Conservation (phyloP, 2,888 invertebrate genomes). For the Dryomyza anilis region DNA sequence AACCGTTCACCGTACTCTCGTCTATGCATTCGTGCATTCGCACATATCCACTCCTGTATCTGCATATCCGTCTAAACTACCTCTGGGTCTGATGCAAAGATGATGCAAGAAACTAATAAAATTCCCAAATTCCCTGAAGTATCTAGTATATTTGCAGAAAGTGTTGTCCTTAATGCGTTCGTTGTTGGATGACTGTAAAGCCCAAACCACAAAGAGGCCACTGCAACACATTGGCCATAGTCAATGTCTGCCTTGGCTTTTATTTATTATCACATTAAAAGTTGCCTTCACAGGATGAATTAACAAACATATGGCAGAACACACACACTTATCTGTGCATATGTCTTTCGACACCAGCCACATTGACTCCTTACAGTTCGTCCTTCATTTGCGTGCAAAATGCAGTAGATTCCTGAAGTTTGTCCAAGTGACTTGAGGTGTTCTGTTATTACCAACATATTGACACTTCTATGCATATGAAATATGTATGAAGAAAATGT, state of each 20-base stretch:
- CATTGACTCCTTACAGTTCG: not conserved
- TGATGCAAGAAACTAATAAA: constrained; percentile 1
- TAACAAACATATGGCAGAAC: not conserved
- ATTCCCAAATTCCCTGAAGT: constrained; percentile 12
- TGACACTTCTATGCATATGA: too few species aligned
- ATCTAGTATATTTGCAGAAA: not conserved
- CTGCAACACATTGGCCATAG: not conserved
- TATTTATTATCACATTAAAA: constrained; percentile 54
- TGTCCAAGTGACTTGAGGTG: too few species aligned
- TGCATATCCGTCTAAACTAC: not conserved
- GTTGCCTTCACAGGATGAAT: constrained; percentile 20
- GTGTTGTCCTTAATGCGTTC: not conserved
- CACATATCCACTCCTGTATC: not conserved
- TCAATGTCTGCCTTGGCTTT: constrained; percentile 22
- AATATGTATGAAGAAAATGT: too few species aligned
- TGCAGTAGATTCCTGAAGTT: too few species aligned
- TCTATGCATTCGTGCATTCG: not conserved
- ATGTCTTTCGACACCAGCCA: too few species aligned
- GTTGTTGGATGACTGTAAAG: not conserved
- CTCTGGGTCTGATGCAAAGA: not conserved
- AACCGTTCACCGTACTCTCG: not conserved
- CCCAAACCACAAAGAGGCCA: constrained; percentile 6
- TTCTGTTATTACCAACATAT: too few species aligned
- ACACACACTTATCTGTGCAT: not conserved
- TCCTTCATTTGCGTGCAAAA: too few species aligned